Conservation (phyloP, 2,113 vertebrate species). For the Pseudorectes ferrugineus region DNA sequence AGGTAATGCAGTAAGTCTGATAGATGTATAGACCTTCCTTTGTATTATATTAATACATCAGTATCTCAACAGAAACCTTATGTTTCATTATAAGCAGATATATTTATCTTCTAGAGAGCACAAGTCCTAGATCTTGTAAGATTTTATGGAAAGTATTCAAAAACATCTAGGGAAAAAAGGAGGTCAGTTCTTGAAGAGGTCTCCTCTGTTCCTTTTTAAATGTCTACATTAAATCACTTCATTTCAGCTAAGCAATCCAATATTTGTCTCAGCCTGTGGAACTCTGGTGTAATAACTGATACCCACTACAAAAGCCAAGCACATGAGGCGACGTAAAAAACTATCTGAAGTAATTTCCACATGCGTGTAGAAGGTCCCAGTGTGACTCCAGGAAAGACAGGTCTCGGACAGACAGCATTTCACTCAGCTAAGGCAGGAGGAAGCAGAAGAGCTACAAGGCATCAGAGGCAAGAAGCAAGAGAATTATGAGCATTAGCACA, state of each 20-base stretch:
- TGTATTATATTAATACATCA: neutral
- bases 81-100: neutral
- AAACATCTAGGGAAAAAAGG: neutral
- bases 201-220: neutral
- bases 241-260: neutral
- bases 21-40: neutral
- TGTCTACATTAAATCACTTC: neutral
- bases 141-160: neutral
- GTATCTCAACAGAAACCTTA: neutral
- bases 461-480: neutral
- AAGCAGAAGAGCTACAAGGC: neutral
- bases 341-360: neutral
- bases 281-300: neutral
- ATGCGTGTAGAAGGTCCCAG: accelerated
- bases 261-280: neutral
- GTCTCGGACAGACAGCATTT: neutral
- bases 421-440: neutral
- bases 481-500: neutral
- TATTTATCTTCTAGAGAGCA: neutral
- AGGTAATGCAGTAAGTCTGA: neutral
- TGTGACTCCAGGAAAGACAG: neutral
- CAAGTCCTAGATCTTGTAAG: neutral
- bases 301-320: neutral
- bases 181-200: neutral
- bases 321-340: neutral